Percentiles rank a stretch among this genome's conserved stretches.
Conservation (phyloP, 2,888 invertebrate genomes). For the Pediacus dermestoides region DNA sequence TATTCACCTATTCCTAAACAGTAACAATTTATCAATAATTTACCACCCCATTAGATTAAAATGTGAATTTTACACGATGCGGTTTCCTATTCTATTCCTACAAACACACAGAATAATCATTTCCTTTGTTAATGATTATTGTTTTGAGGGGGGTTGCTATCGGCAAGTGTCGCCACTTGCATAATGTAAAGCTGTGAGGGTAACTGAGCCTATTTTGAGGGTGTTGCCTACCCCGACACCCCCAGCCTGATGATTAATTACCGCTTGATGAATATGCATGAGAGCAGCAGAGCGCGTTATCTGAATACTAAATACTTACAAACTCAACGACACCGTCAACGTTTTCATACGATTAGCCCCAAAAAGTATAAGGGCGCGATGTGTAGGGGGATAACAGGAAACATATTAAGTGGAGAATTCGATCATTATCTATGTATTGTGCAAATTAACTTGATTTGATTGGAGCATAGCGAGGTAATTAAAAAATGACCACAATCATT, state of each 20-base stretch:
- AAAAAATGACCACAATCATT: too few species aligned
- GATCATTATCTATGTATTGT: too few species aligned
- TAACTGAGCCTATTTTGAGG: conserved; percentile 1
- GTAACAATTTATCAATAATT: too few species aligned
- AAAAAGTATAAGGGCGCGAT: conserved; percentile 24
- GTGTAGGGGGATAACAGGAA: conserved; percentile 19
- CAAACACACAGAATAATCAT: too few species aligned
- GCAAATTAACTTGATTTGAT: too few species aligned
- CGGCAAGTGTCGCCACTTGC: conserved; percentile 24
- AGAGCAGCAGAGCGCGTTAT: conserved; percentile 42
- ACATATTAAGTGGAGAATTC: too few species aligned
- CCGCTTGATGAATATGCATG: conserved; percentile 48
- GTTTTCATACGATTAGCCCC: conserved; percentile 33
- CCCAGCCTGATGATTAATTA: conserved; percentile 47
- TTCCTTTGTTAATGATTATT: conserved; percentile 16
- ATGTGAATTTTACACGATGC: neutral
- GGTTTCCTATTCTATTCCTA: conserved; percentile 10
- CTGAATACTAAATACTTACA: conserved; percentile 44
- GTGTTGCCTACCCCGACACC: conserved; percentile 39
- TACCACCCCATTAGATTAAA: neutral
- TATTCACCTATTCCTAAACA: too few species aligned
- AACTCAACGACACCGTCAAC: conserved; percentile 26
- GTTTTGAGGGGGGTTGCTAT: conserved; percentile 12
- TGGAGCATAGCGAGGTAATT: too few species aligned
- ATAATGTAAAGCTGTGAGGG: conserved; percentile 15